Base-by-base conservation (phyloP, 1,140 invertebrate genomes). In the Drosophila lini region DNA sequence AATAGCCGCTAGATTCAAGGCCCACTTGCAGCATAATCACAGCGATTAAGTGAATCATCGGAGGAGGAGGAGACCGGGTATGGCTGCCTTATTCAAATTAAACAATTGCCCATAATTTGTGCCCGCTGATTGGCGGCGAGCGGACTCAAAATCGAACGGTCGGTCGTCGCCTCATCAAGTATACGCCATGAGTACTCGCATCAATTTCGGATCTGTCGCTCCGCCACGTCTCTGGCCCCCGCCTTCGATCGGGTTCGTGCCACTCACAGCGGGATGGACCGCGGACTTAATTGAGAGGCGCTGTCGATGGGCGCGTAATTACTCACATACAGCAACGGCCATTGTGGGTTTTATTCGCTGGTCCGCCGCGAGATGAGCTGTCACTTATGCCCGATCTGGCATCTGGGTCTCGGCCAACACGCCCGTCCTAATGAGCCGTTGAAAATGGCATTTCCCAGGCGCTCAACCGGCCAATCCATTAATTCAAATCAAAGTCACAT, bases 21-120 rank as follows among this genome's bases (percentile, higher is more conserved):
- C 56, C 70, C 75, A 63, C 47, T 86, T 58, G 79, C 55, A 63
- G 84, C 70, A 86, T 86, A 88, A 86, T 88, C 84, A 78, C 59
- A 16, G 79, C 86, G 68, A 86, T 86, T 86, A 86, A 76, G 61
- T 86, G 82, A 86, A 83, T 86, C 82, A 86, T 82, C 52, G 50
- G 50, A 53, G 62, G 71, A 55, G 68, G 70, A 41, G 63, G 47
- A 57, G 50, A 76, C 73, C 53, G 19, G 64, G 50, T 58, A 53
- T 48, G 70, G 71, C 74, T 85, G 81, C 78, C 63, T 69, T 73
- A 75, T 77, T 73, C 73, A 88, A 86, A 88, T 88, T 79, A 88
- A 86, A 86, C 79, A 86, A 86, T 86, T 86, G 83, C 65, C 82
- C 58, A 88, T 88, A 82, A 86, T 86, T 86, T 88, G 62, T 71